Conservation (phyloP, 2,797 vertebrate species). For the Kryptolebias ocellatus region DNA sequence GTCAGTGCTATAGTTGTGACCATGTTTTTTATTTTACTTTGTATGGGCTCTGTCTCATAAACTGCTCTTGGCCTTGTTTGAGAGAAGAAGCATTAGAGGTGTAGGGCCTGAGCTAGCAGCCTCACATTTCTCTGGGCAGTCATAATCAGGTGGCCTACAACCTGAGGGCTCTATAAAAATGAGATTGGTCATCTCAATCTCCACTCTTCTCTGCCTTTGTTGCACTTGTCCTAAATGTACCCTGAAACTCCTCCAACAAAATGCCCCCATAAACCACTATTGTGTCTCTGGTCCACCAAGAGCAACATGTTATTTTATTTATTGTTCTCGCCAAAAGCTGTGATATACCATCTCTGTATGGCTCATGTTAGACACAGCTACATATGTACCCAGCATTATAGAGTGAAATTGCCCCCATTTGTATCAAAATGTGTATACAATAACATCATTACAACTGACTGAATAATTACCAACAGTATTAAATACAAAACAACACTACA, state of each 20-base stretch:
- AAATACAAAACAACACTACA: neutral
- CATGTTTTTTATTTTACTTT: constrained; percentile 16
- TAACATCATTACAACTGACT: constrained; percentile 55
- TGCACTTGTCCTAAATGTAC: constrained; percentile 62
- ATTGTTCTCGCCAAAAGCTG: no score
- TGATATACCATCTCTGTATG: constrained; percentile 16
- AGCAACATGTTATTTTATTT: constrained; percentile 15
- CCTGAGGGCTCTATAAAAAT: constrained; percentile 67
- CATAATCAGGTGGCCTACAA: constrained; percentile 73
- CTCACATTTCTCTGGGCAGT: constrained; percentile 63
- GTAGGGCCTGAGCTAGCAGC: constrained; percentile 53
- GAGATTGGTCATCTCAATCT: constrained; percentile 74
- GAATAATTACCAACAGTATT: no score
- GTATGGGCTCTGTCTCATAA: constrained; percentile 36
- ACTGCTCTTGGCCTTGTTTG: constrained; percentile 61
- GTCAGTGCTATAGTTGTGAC: constrained; percentile 2
- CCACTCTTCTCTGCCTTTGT: constrained; percentile 47
- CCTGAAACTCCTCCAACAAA: constrained; percentile 69
- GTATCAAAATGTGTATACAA: constrained; percentile 60
- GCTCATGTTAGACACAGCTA: neutral
- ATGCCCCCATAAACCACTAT: constrained; percentile 74
- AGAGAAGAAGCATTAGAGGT: constrained; percentile 57
- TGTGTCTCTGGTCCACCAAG: constrained; percentile 60
- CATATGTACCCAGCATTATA: constrained; percentile 12
- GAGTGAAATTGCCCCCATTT: constrained; percentile 37